Evolutionary conservation across 2,797 vertebrate species (phyloP).

Genomic region (Carapus acus): DNA sequence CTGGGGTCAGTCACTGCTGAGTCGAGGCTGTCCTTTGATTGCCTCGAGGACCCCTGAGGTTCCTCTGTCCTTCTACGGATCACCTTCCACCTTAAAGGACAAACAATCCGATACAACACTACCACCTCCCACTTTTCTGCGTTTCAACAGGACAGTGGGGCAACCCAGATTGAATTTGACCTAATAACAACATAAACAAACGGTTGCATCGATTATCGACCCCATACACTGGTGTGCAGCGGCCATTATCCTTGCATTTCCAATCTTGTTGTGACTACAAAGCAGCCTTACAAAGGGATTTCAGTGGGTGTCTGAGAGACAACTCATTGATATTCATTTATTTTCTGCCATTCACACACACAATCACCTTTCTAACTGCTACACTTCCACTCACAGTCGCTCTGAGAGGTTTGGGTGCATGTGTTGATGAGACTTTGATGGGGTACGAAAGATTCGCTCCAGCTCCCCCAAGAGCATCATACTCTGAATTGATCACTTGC

Average conservation of each 20-base stretch:
- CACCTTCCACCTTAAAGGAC: conserved; percentile 22
- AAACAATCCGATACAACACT: not conserved
- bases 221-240: too few relatives aligned
- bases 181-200: too few relatives aligned
- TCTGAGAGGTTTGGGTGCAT: conserved; percentile 36
- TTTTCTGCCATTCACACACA: conserved; percentile 29
- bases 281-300: conserved; percentile 46
- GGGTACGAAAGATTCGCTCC: conserved; percentile 40
- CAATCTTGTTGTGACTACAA: conserved; percentile 47
- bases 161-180: conserved; percentile 1
- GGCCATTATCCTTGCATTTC: conserved; percentile 17
- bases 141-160: too few relatives aligned
- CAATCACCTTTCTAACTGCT: conserved; percentile 43
- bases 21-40: conserved; percentile 23
- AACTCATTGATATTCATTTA: conserved; percentile 39
- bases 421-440: conserved; percentile 43
- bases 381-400: conserved; percentile 5
- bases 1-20: conserved; percentile 11
- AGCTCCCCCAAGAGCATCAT: conserved; percentile 17
- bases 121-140: too few relatives aligned
- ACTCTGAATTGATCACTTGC: conserved; percentile 9
- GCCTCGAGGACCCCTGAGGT: conserved; percentile 40
- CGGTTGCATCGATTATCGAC: too few relatives aligned
- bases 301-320: conserved; percentile 51
- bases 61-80: conserved; percentile 34